Percentiles rank a stretch among this genome's conserved stretches.
phyloP scores from a whole-genome alignment of 2,797 vertebrate species.

The Pangasius macronema region DNA sequence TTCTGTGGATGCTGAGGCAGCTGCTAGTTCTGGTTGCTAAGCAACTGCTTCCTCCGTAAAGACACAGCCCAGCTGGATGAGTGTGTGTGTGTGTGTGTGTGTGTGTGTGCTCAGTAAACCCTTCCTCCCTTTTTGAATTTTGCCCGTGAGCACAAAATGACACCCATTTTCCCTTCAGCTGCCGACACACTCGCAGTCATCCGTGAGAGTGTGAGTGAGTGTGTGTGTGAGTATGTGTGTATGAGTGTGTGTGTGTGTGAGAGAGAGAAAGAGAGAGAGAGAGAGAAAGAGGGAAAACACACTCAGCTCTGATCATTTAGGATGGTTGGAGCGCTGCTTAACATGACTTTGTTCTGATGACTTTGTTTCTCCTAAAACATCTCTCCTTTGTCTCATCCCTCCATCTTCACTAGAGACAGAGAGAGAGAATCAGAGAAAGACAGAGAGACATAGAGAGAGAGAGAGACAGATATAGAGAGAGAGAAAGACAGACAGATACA shows the following conservation, averaged over 20 bases:
- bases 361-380: conserved; percentile 42
- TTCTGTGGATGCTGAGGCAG: conserved; percentile 68
- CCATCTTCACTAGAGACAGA: background rate
- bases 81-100: conserved; percentile 46
- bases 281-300: background rate
- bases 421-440: background rate
- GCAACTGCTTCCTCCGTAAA: conserved; percentile 90
- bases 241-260: background rate
- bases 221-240: background rate
- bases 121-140: conserved; percentile 7
- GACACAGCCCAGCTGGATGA: conserved; percentile 83
- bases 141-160: conserved; percentile 59
- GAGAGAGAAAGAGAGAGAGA: background rate
- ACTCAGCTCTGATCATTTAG: background rate
- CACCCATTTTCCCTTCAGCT: conserved; percentile 65
- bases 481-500: background rate
- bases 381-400: conserved; percentile 44
- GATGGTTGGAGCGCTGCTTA: conserved; percentile 57
- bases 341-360: conserved; percentile 64
- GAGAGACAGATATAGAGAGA: background rate
- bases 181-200: conserved; percentile 20
- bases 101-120: conserved; percentile 11
- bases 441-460: background rate
- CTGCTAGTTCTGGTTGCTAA: conserved; percentile 91
- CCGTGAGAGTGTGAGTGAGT: background rate